phyloP scores from a whole-genome alignment of 2,888 invertebrate species.

The Sicus ferrugineus region DNA sequence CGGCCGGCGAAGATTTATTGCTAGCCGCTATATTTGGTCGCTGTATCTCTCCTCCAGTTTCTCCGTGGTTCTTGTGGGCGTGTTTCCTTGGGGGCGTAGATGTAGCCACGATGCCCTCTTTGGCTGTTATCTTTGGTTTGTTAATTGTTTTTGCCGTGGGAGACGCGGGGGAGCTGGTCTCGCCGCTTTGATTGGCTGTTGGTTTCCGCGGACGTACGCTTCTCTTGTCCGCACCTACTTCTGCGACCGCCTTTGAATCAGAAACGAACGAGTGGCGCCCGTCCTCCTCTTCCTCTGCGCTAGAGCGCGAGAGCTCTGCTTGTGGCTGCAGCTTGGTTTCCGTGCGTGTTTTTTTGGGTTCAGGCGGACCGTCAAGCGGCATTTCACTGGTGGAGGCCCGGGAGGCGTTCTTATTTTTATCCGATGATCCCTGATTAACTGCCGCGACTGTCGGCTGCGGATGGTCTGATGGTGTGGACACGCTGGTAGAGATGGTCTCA shows the following conservation, averaged over 20 bases:
- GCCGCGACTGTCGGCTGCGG: constrained; percentile 52
- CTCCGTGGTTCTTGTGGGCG: constrained; percentile 45
- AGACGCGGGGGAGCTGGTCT: constrained; percentile 52
- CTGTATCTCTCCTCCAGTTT: constrained; percentile 62
- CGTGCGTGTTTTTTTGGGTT: constrained; percentile 52
- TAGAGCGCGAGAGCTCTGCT: constrained; percentile 47
- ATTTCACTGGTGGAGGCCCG: constrained; percentile 19
- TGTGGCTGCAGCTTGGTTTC: constrained; percentile 44
- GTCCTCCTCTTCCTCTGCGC: constrained; percentile 59
- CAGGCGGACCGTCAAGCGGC: constrained; percentile 3
- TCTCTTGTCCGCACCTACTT: constrained; percentile 56
- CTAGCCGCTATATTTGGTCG: constrained; percentile 30
- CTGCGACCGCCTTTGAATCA: constrained; percentile 39
- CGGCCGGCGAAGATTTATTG: constrained; percentile 41
- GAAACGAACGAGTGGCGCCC: constrained; percentile 27
- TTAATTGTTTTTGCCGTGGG: constrained; percentile 44
- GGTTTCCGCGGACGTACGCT: constrained; percentile 66
- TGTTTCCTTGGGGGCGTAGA: constrained; percentile 52
- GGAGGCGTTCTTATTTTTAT: constrained; percentile 33
- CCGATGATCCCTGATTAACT: constrained; percentile 50
- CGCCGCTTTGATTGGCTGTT: constrained; percentile 52
- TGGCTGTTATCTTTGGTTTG: constrained; percentile 59
- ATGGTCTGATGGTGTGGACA: constrained; percentile 53
- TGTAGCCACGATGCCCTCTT: constrained; percentile 51
- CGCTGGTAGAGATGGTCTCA: constrained; percentile 51